Evolutionary conservation across 2,888 invertebrate genomes (phyloP).

Genomic region (Synergus itoensis): DNA sequence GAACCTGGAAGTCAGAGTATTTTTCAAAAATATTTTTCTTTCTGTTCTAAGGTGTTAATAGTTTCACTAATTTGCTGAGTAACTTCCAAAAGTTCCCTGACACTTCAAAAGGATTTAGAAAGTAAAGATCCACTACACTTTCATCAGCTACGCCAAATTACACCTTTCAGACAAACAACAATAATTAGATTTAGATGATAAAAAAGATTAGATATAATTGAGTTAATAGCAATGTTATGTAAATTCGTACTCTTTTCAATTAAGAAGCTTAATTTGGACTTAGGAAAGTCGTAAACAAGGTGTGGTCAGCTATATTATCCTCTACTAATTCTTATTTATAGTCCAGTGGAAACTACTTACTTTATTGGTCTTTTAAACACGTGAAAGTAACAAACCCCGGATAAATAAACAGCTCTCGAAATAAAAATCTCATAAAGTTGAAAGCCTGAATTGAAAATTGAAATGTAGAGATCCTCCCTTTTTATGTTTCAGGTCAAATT

Average conservation of each 20-base stretch:
- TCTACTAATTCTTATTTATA: constrained; percentile 4
- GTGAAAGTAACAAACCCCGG: background rate
- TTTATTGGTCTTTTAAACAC: background rate
- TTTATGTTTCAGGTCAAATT: constrained; percentile 86
- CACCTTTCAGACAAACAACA: background rate
- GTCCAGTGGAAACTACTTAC: background rate
- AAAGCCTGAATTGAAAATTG: constrained; percentile 3
- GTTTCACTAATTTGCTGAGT: no score
- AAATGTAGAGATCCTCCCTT: constrained; percentile 1
- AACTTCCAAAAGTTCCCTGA: background rate
- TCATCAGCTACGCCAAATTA: background rate
- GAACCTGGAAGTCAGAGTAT: background rate
- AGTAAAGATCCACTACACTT: constrained; percentile 1
- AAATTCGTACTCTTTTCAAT: background rate
- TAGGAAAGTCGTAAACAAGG: background rate
- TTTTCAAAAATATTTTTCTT: background rate
- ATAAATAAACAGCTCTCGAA: background rate
- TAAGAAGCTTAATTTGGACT: background rate
- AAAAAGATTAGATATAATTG: background rate
- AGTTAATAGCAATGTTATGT: background rate
- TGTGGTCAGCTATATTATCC: background rate
- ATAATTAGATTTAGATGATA: background rate
- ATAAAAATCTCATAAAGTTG: background rate
- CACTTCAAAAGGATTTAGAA: background rate
- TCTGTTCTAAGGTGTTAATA: no score